These are phyloP conservation scores for Macrochelys suwanniensis DNA, from an alignment of 2,797 vertebrate genomes.

Conservation along the genomic window DNA sequence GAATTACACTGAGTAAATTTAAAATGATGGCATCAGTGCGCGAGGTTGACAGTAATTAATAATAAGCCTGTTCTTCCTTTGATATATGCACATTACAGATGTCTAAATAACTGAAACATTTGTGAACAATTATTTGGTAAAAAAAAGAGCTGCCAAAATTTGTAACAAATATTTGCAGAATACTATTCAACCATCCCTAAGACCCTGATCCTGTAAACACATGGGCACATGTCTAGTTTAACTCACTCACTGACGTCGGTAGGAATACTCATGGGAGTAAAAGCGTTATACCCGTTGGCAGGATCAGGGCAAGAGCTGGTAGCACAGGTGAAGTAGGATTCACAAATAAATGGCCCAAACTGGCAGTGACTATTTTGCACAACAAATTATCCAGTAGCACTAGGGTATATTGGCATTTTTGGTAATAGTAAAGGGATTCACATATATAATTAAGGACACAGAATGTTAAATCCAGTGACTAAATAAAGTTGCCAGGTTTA, in stretches of 20 bases:
- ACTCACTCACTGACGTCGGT: background rate
- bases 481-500: background rate
- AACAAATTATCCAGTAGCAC: background rate
- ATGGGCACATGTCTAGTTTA: rapidly evolving
- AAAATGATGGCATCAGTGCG: conserved; percentile 57
- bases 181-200: conserved; percentile 33
- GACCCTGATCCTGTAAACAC: background rate
- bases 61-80: conserved; percentile 54
- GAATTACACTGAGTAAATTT: conserved; percentile 52
- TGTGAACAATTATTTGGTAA: conserved; percentile 64
- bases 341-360: background rate
- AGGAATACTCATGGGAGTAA: rapidly evolving
- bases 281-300: background rate
- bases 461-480: background rate
- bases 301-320: background rate
- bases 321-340: background rate
- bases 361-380: background rate
- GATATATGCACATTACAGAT: conserved; percentile 63
- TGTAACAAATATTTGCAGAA: background rate
- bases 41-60: conserved; percentile 63
- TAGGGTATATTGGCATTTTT: background rate
- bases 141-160: conserved; percentile 24
- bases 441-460: background rate
- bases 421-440: background rate
- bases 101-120: conserved; percentile 71